Conservation (phyloP, 2,888 invertebrate genomes). For the Elgonia sp. region DNA sequence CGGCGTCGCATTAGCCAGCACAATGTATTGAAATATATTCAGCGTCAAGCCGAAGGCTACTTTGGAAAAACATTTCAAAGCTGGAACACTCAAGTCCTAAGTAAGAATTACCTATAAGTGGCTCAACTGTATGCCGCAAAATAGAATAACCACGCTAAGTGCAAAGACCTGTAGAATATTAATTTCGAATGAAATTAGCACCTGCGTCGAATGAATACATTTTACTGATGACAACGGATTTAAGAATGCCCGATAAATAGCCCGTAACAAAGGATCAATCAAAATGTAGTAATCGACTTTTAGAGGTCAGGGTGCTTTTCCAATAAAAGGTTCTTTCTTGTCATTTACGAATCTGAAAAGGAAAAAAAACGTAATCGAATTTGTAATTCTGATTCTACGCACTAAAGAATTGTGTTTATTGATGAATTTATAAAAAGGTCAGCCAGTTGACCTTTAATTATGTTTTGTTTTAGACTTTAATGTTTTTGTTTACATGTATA, state of each 20-base stretch:
- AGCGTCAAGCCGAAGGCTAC: conserved; percentile 75
- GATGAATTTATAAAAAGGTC: no score
- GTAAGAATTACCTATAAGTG: conserved; percentile 73
- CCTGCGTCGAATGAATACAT: conserved; percentile 10
- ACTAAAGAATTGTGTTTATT: no score
- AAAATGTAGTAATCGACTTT: no score
- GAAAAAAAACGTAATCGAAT: no score
- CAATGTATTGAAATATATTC: conserved; percentile 81
- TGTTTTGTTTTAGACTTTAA: no score
- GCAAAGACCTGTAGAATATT: conserved; percentile 76
- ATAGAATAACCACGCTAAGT: conserved; percentile 70
- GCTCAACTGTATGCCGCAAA: conserved; percentile 62
- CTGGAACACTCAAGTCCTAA: conserved; percentile 65
- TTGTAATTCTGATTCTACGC: no score
- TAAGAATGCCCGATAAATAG: not conserved
- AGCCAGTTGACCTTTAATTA: no score
- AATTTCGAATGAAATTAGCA: conserved; percentile 65
- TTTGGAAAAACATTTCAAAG: conserved; percentile 79
- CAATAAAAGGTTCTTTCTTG: no score
- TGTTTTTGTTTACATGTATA: no score
- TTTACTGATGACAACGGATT: conserved; percentile 9
- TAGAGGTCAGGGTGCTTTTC: no score
- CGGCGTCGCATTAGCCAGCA: conserved; percentile 61
- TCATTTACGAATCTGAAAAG: no score
- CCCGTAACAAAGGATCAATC: no score